Evolutionary conservation across 1,140 invertebrate species (phyloP).

Genomic region (Aphaenogaster rudis): DNA sequence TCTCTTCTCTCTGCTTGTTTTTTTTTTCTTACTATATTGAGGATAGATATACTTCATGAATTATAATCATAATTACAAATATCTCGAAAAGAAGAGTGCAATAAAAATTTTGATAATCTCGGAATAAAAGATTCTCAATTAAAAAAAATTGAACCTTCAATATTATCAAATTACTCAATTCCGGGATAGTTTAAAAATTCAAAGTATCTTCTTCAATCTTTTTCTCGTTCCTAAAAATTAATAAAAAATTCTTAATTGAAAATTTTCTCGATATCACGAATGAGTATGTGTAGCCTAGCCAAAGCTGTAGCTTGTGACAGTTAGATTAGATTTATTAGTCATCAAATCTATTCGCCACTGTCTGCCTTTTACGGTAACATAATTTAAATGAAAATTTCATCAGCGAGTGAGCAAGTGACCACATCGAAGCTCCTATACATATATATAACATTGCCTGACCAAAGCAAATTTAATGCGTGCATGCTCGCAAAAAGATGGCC

Average conservation of each 20-base stretch:
- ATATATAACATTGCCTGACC: constrained; percentile 3
- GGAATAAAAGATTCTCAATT: neutral
- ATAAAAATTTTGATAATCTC: constrained; percentile 1
- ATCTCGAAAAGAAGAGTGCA: neutral
- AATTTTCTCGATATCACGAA: neutral
- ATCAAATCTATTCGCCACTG: constrained; percentile 20
- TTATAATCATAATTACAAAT: neutral
- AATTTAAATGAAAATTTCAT: constrained; percentile 53
- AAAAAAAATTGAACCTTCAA: neutral
- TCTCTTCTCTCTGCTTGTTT: neutral
- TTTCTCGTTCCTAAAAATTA: neutral
- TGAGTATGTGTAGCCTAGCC: neutral
- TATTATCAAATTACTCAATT: neutral
- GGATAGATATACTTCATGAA: neutral
- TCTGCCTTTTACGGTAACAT: constrained; percentile 22
- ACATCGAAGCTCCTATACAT: constrained; percentile 29
- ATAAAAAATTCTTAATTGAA: neutral
- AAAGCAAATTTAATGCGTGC: neutral
- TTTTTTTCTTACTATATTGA: neutral
- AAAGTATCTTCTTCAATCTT: neutral
- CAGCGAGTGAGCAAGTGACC: constrained; percentile 28
- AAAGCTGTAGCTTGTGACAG: neutral
- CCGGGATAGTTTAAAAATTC: neutral
- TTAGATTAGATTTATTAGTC: constrained; percentile 55
- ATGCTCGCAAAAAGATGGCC: neutral